These are phyloP conservation scores for Hydrochoerus hydrochaeris DNA, from an alignment of 2,113 vertebrate genomes.

Conservation along the genomic window DNA sequence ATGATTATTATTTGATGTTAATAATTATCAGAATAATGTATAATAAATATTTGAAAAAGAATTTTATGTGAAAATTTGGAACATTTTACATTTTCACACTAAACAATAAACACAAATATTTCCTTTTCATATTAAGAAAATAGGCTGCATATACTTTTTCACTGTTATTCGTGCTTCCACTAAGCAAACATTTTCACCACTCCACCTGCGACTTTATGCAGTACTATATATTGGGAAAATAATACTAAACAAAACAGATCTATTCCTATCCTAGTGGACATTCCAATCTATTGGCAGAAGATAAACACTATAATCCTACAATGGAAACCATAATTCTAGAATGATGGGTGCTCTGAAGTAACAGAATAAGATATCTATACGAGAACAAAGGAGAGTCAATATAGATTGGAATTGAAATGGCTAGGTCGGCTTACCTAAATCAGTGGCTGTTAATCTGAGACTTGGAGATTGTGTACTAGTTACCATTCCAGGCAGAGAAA, in stretches of 20 bases:
- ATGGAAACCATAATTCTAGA: constrained; percentile 13
- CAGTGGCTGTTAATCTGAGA: background rate
- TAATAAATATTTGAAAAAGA: constrained; percentile 65
- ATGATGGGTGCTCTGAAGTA: background rate
- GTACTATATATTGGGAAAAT: constrained; percentile 28
- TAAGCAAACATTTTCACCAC: constrained; percentile 34
- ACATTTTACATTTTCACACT: constrained; percentile 32
- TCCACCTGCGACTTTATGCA: background rate
- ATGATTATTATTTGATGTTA: constrained; percentile 51
- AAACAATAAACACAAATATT: constrained; percentile 24
- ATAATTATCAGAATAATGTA: constrained; percentile 57
- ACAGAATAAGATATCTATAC: background rate
- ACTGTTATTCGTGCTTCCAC: constrained; percentile 38
- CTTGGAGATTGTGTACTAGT: background rate
- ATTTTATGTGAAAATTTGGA: constrained; percentile 60
- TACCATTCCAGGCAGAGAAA: constrained; percentile 2
- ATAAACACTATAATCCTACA: background rate
- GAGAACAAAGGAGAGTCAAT: background rate
- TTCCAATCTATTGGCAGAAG: background rate
- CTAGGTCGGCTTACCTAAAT: background rate
- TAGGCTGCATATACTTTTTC: background rate
- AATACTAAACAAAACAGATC: background rate
- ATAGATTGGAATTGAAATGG: background rate
- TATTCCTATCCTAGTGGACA: background rate
- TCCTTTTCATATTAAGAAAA: constrained; percentile 53